Base-by-base conservation (phyloP, 2,797 vertebrate genomes). In the Eupleurogrammus muticus region DNA sequence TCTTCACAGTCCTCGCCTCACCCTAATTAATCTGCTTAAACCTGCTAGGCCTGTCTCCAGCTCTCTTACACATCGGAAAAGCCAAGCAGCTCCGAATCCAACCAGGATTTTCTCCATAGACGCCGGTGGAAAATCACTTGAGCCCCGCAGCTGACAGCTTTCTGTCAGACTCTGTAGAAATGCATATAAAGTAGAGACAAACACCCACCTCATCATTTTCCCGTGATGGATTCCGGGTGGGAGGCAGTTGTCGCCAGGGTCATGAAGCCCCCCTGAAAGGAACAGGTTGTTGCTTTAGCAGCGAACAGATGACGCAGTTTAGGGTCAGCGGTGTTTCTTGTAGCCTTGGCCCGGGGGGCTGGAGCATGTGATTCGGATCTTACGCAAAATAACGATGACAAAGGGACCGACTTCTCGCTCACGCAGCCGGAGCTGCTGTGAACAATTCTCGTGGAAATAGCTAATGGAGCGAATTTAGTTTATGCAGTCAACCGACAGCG, bases 21-120 rank as follows among this genome's bases (percentile, higher is more conserved):
- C 90, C 88, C 87, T 93, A 94, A 94, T 94, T 94, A 94, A 92
- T 93, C 91, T 92, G 75, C 89, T 90, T 92, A 91, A 92, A 85
- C 89, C 92, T 88, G 79, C 87, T 61, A 86, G 87, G 84, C 78
- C 89, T 84, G 90, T 91, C 92, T 92, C 82, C 75, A 76, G 80
- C 84, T 66, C 87, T 90, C 91, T 90, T 86, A 84, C 83, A 89
- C 89, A 86, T 89, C 89, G 84, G 86, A 90, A 89, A 89, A 92
- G 85, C 77, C 80, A 85, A 74, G 81, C 81, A 71, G 84, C 84
- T 82, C 80, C 61, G 84, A 86, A 90, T 90, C 83, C 88, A 85
- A 75, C 80, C 70, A 86, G 84, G 88, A 89, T 91, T 89, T 90
- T 88, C 89, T 91, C 85, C 83, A 82, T 89, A 84, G 82, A 90